phyloP scores from a whole-genome alignment of 2,888 invertebrate genomes.

The Mylabris sibirica region DNA sequence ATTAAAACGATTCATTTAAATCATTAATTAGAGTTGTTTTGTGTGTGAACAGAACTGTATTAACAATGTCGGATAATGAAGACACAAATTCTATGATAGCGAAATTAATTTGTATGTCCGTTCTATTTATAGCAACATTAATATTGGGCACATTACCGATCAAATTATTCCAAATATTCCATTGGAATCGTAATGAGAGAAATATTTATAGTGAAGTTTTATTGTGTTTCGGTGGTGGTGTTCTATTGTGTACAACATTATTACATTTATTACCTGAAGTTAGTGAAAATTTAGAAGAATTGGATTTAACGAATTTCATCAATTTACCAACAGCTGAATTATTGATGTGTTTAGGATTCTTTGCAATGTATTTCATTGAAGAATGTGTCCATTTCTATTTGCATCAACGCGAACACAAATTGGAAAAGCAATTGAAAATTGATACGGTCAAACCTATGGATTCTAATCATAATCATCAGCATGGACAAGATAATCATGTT shows the following conservation, averaged over 20 bases:
- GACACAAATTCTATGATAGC: conserved; percentile 59
- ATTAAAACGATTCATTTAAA: background rate
- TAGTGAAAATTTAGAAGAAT: conserved; percentile 65
- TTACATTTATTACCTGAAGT: conserved; percentile 84
- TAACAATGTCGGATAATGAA: background rate
- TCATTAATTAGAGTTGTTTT: background rate
- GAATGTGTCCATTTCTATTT: conserved; percentile 78
- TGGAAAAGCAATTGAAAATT: background rate
- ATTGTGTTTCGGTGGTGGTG: conserved; percentile 82
- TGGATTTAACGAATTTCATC: conserved; percentile 64
- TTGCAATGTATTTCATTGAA: conserved; percentile 79
- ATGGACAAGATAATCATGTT: conserved; percentile 37
- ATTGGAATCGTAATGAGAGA: conserved; percentile 67
- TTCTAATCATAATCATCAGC: conserved; percentile 41
- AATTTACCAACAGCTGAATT: conserved; percentile 73
- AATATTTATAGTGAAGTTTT: conserved; percentile 68
- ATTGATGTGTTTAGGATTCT: conserved; percentile 78
- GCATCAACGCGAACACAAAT: conserved; percentile 51
- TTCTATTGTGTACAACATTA: conserved; percentile 81
- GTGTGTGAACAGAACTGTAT: background rate
- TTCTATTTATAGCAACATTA: conserved; percentile 78
- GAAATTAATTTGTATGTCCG: conserved; percentile 80
- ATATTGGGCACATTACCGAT: conserved; percentile 79
- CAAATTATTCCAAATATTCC: conserved; percentile 71
- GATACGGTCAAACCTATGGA: conserved; percentile 31